Evolutionary conservation across 2,113 vertebrate genomes (phyloP).

Genomic region (Stictonetta naevosa): DNA sequence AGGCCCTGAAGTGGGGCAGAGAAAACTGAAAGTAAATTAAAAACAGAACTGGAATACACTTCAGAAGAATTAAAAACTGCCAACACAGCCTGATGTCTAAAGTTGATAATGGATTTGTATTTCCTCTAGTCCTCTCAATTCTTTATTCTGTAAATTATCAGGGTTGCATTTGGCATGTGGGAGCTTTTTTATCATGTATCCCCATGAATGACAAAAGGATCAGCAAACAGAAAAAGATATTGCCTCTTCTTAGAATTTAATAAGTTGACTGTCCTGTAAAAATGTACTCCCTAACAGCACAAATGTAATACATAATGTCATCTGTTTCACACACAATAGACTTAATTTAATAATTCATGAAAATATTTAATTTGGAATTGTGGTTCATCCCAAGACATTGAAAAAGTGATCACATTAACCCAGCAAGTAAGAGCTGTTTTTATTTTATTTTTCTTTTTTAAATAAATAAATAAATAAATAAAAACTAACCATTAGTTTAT

Average conservation of each 20-base stretch:
- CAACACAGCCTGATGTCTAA: conserved; percentile 48
- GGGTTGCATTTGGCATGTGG: conserved; percentile 10
- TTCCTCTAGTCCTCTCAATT: conserved; percentile 42
- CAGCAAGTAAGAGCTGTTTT: not conserved
- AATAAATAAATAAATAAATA: no score
- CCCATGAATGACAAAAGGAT: conserved; percentile 38
- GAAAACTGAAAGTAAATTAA: conserved; percentile 63
- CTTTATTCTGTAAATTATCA: conserved; percentile 61
- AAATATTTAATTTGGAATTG: conserved; percentile 53
- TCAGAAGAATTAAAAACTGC: conserved; percentile 60
- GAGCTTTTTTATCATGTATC: conserved; percentile 16
- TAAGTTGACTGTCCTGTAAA: conserved; percentile 39
- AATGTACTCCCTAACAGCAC: conserved; percentile 25
- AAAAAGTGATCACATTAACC: not conserved
- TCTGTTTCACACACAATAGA: conserved; percentile 56
- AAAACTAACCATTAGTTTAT: not conserved
- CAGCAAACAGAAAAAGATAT: conserved; percentile 10
- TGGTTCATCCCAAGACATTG: conserved; percentile 1
- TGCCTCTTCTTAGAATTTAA: conserved; percentile 27
- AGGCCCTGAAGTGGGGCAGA: not conserved
- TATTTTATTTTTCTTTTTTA: not conserved
- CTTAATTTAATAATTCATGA: conserved; percentile 59
- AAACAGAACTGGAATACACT: conserved; percentile 65
- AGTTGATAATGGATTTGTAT: conserved; percentile 57
- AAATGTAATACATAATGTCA: conserved; percentile 39